Evolutionary conservation across 2,888 invertebrate species (phyloP), one percentile per base, ranked within the genome.

Genomic region (Limulus polyphemus): DNA sequence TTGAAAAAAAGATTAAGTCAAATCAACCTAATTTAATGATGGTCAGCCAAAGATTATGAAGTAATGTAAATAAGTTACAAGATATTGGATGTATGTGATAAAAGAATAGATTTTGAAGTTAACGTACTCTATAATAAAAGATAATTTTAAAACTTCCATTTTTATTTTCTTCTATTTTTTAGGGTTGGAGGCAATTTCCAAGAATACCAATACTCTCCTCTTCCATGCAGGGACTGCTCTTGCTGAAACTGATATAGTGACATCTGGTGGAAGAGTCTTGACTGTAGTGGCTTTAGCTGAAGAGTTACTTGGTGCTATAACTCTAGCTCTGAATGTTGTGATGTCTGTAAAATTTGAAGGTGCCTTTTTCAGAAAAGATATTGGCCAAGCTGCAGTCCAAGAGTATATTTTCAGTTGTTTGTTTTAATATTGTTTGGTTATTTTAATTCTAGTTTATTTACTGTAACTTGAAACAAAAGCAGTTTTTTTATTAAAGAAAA

Each of bases 201-300:
- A 48, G 48, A 54, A 13, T 59, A 11, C n/a, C 16, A 47, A 64
- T 51, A 58, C 14, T 9, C 49, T 65, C 1, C 72, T 78, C 9
- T 94, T 95, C 77, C 93, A 95, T 75, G 90, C 92, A 73, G 95
- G 93, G 4, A 87, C 92, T 9, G 77, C 82, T 0, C 75, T 82
- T 48, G 65, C 69, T 0, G 78, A 81, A 61, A 83, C 82, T 11
- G 79, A 84, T 56, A 77, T 86, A 56, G 81, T 90, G 48, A 91
- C 95, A 46, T 87, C 86, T 75, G 85, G 85, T 16, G 98, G 98
- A 0, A 82, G 98, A 69, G 94, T 98, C n/a, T 77, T 98, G 57
- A 84, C 87, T 63, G 82, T 86, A 47, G 87, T 90, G 47, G 84
- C 86, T 2, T 74, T 87, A 55, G 86, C 85, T 0, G 76, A 80